Percentiles rank a stretch among this genome's conserved stretches.
Evolutionary conservation across 1,140 invertebrate species (phyloP).

Genomic region (Arctopsyche grandis): DNA sequence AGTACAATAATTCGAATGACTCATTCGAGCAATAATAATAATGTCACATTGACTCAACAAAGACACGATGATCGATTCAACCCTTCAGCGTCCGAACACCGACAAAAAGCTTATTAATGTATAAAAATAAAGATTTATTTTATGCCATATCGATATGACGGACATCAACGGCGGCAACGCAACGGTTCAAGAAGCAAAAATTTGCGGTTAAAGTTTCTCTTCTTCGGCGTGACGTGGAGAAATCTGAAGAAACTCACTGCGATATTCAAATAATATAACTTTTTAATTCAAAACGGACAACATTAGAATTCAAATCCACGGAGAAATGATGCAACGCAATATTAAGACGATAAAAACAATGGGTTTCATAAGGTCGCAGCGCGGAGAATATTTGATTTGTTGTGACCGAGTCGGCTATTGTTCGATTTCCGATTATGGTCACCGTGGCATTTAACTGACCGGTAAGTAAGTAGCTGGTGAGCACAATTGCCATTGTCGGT

Average conservation of each 20-base stretch:
- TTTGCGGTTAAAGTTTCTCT: slow-evolving; percentile 37
- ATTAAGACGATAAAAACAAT: not conserved
- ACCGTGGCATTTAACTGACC: slow-evolving; percentile 27
- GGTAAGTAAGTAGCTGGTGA: not conserved
- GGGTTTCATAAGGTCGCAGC: slow-evolving; percentile 5
- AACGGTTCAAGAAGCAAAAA: not conserved
- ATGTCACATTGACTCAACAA: too few relatives aligned
- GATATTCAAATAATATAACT: not conserved
- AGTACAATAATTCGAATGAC: slow-evolving; percentile 8
- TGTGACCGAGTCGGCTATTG: slow-evolving; percentile 25
- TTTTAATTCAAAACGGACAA: too few relatives aligned
- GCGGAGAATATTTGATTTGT: slow-evolving; percentile 31
- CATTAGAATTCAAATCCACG: not conserved
- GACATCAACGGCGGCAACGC: too few relatives aligned
- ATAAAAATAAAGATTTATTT: too few relatives aligned
- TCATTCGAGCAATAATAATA: not conserved
- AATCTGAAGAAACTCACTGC: slow-evolving; percentile 20
- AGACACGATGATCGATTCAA: too few relatives aligned
- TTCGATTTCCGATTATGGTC: slow-evolving; percentile 32
- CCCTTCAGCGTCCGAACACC: too few relatives aligned
- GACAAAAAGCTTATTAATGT: too few relatives aligned
- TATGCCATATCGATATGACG: too few relatives aligned
- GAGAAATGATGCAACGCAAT: not conserved
- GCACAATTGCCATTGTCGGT: slow-evolving; percentile 1
- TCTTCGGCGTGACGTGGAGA: slow-evolving; percentile 4